phyloP scores from a whole-genome alignment of 2,888 invertebrate genomes.

The Agonum fuliginosum region DNA sequence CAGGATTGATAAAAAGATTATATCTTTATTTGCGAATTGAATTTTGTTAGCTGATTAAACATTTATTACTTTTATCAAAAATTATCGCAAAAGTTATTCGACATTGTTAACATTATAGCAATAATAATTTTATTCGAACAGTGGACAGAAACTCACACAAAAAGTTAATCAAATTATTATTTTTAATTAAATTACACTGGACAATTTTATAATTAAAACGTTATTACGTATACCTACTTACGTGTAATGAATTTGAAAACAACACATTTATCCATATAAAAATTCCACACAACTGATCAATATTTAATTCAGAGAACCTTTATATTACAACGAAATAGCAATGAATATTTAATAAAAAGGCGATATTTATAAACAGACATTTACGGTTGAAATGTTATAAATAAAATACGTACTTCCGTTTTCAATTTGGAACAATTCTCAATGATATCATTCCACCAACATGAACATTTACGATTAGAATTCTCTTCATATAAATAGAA shows the following conservation, averaged over 20 bases:
- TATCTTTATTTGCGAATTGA: too few species aligned
- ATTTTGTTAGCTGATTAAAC: too few species aligned
- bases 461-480: neutral
- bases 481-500: conserved; percentile 21
- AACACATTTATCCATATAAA: neutral
- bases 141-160: neutral
- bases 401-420: neutral
- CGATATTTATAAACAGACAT: neutral
- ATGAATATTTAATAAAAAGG: neutral
- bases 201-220: too few species aligned
- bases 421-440: conserved; percentile 7
- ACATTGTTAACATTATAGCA: too few species aligned
- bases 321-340: neutral
- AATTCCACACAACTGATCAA: neutral
- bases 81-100: too few species aligned
- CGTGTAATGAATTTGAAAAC: too few species aligned
- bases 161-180: neutral
- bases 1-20: too few species aligned
- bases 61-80: too few species aligned
- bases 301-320: neutral
- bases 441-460: neutral
- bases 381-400: neutral
- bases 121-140: too few species aligned
- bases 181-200: neutral
- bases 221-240: too few species aligned